phyloP scores from a whole-genome alignment of 23 tunicate genomes.

The Phallusia fumigata region DNA sequence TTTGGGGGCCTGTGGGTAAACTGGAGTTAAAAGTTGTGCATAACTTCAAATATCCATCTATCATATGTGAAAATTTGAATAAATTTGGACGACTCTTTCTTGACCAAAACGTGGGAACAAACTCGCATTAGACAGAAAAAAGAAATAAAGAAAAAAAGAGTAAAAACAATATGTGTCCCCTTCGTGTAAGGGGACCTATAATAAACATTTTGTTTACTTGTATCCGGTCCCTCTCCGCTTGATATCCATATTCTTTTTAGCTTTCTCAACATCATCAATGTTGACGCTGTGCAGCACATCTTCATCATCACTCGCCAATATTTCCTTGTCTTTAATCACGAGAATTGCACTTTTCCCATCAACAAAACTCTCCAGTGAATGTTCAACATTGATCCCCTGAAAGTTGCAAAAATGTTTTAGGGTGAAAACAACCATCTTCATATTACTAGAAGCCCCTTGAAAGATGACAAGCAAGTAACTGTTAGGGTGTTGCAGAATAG shows the following conservation, averaged over 20 bases:
- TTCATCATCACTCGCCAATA: conserved; percentile 83
- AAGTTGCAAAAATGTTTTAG: background rate
- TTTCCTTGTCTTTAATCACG: conserved; percentile 88
- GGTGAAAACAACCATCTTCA: background rate
- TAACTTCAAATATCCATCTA: too few species aligned
- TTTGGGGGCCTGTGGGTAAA: too few species aligned
- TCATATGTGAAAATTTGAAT: too few species aligned
- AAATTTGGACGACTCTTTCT: too few species aligned
- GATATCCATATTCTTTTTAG: conserved; percentile 63
- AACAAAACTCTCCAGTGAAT: conserved; percentile 70
- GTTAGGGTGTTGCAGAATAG: too few species aligned
- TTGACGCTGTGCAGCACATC: conserved; percentile 82
- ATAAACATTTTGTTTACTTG: conserved; percentile 36
- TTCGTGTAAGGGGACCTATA: too few species aligned
- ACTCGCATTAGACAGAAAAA: too few species aligned
- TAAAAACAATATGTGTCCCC: too few species aligned
- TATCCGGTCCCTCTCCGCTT: conserved; percentile 61
- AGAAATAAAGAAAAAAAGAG: too few species aligned
- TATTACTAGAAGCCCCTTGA: background rate
- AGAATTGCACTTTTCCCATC: conserved; percentile 79
- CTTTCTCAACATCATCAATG: conserved; percentile 74
- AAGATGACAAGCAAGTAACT: background rate
- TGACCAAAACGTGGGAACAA: too few species aligned
- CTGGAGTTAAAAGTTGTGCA: too few species aligned
- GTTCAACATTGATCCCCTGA: conserved; percentile 89